Evolutionary conservation across 2,113 vertebrate genomes (phyloP).

Genomic region (Colossoma macropomum): DNA sequence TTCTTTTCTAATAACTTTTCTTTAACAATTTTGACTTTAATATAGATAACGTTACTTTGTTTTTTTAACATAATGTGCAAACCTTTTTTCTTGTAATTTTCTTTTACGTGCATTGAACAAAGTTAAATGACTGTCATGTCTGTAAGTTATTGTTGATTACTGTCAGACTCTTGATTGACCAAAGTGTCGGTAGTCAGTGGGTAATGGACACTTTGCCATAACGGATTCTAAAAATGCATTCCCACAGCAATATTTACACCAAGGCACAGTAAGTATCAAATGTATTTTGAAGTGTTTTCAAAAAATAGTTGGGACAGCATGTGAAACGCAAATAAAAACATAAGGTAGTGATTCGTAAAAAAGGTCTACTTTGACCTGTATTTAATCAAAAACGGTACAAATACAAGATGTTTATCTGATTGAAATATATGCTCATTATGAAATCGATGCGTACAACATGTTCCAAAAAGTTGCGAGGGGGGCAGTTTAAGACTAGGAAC

Average conservation of each 20-base stretch:
- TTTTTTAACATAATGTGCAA: background rate
- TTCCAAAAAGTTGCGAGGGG: no score
- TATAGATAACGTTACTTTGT: background rate
- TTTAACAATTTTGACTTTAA: slow-evolving; percentile 18
- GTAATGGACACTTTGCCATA: background rate
- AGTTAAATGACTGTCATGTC: background rate
- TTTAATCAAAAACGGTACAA: no score
- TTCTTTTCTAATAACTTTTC: slow-evolving; percentile 14
- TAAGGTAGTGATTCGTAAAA: no score
- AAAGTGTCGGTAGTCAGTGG: background rate
- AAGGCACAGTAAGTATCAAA: background rate
- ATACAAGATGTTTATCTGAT: no score
- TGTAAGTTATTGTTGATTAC: background rate
- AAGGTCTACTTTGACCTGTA: no score
- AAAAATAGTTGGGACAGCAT: no score
- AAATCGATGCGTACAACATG: no score
- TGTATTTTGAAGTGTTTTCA: background rate
- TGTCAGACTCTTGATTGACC: slow-evolving; percentile 4
- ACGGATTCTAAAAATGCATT: background rate
- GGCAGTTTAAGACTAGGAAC: no score
- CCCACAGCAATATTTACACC: background rate
- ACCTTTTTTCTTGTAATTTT: background rate
- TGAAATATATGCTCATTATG: no score
- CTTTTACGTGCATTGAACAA: background rate
- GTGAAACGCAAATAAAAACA: no score